Conservation (phyloP, 2,113 vertebrate species). For the Leucosticte australis region DNA sequence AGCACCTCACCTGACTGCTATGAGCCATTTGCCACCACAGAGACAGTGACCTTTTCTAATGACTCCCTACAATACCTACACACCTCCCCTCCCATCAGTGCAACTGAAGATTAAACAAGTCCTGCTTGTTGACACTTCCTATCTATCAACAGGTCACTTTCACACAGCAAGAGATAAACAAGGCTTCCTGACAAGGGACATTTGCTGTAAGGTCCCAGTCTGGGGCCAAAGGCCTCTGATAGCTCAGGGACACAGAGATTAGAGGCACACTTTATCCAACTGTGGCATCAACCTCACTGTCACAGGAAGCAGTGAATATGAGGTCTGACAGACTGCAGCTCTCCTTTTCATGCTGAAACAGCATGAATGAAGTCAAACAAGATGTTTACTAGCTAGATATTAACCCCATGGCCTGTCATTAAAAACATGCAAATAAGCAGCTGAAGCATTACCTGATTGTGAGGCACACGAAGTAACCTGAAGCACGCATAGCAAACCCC, state of each 20-base stretch:
- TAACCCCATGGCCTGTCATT: background rate
- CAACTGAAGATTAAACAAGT: background rate
- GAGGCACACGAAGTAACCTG: background rate
- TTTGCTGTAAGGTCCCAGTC: background rate
- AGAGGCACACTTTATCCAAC: accelerated
- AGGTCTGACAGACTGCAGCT: background rate
- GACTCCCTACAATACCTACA: background rate
- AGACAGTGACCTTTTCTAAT: background rate
- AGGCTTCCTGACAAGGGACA: background rate
- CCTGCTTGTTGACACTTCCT: background rate
- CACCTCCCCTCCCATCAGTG: background rate
- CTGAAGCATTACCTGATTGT: background rate
- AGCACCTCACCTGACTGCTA: background rate
- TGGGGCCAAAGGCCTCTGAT: background rate
- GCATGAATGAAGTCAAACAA: background rate
- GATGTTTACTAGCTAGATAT: background rate
- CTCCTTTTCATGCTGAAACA: background rate
- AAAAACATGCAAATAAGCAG: background rate
- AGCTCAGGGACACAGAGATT: background rate
- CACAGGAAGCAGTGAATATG: background rate
- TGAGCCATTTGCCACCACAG: background rate
- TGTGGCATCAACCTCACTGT: background rate
- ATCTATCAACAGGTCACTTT: background rate
- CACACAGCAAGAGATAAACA: background rate
- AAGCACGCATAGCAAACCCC: accelerated